Base-by-base conservation (phyloP, 2,888 invertebrate species). In the Leuctra nigra region DNA sequence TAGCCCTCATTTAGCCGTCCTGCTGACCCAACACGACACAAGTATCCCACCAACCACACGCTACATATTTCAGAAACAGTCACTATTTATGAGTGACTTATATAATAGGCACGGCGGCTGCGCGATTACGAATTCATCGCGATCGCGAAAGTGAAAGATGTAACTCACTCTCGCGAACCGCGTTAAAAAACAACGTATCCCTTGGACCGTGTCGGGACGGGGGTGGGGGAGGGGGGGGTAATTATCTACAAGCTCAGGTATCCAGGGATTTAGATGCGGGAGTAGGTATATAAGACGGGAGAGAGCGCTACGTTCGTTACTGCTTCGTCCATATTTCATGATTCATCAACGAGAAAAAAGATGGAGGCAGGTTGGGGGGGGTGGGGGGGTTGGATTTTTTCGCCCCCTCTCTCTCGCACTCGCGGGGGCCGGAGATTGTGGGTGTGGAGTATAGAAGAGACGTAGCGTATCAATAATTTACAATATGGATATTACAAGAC, bases 291-390 rank as follows among this genome's bases (percentile, higher is more conserved):
- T 29, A 29, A 29, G 29, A 29, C 29, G 29, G 29, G 29, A 11
- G 29, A n/a, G n/a, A n/a, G n/a, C n/a, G 7, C 29, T 29, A 29
- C 7, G 7, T 29, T 29, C 29, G 29, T 29, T 29, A 50, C 57
- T 54, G 57, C 55, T 55, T 57, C 57, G 57, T 60, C 59, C 50
- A 60, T 60, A 60, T 57, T 60, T 60, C 55, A 60, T 60, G 59
- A 57, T 60, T 60, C 59, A 60, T 60, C 59, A 60, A 56, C 39
- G 59, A 35, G 52, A 56, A 58, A 59, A 57, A 57, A 54, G 33
- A 41, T 39, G 22, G 25, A 50, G 58, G 35, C 39, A 46, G 24
- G 48, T 46, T 41, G 20, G 24, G 55, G 14, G 53, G 46, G 16
- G 41, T 55, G 48, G 24, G 38, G 23, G 44, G 44, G 29, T 29